These are phyloP conservation scores for Lytechinus variegatus DNA, from an alignment of 35 echinoderm and acorn worm species.

Conservation along the genomic window DNA sequence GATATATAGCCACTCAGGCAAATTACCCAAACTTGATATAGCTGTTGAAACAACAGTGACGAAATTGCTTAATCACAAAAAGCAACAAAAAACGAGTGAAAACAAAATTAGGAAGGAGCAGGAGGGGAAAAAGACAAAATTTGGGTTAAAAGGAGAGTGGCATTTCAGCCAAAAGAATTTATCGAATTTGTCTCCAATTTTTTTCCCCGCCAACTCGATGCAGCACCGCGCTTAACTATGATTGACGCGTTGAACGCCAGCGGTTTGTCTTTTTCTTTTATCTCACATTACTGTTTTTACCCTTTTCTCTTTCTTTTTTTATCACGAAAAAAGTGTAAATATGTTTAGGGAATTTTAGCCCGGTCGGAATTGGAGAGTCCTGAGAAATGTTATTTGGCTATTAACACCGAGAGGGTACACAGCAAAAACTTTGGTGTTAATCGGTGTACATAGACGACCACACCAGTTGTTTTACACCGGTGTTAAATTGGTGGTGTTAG, in stretches of 20 bases:
- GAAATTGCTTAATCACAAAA: background rate
- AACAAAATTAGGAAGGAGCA: background rate
- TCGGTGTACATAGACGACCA: no score
- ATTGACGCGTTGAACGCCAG: background rate
- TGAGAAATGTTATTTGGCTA: slow-evolving; percentile 36
- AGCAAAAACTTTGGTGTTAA: no score
- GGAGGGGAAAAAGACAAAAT: background rate
- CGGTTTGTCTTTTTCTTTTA: background rate
- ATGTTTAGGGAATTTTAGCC: slow-evolving; percentile 31
- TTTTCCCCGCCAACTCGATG: background rate
- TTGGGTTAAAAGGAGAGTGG: background rate
- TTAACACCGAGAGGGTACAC: background rate
- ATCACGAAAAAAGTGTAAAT: background rate
- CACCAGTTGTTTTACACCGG: no score
- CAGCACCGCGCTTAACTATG: background rate
- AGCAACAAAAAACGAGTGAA: background rate
- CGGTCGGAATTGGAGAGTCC: background rate
- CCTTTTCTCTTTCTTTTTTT: no score
- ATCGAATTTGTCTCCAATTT: slow-evolving; percentile 41
- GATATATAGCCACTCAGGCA: background rate
- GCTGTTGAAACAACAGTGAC: background rate
- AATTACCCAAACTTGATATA: slow-evolving; percentile 5
- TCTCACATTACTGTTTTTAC: no score
- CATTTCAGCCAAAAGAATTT: slow-evolving; percentile 7
- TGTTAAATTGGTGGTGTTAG: no score